Base-by-base conservation (phyloP, 2,113 vertebrate genomes). In the Xenopus borealis region DNA sequence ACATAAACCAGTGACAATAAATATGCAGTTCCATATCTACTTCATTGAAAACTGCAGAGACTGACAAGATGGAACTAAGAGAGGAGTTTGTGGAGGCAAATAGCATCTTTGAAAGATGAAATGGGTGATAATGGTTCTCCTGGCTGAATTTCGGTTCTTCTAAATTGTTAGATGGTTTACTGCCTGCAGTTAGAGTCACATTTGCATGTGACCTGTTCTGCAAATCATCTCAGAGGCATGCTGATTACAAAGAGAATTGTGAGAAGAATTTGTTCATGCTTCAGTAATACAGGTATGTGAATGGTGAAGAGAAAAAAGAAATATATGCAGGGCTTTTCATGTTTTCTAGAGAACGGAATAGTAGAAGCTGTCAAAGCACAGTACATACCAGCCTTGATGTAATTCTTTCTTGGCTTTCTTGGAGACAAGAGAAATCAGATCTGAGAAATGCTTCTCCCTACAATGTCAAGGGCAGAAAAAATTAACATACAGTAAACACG, bases 101-200 rank as follows among this genome's bases (percentile, higher is more conserved):
- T 61, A 6, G 20, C 9, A 61, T 10, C 13, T 12, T 7, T 27
- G 58, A 61, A 20, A 61, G 10, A 27, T 61, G 19, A 10, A 61
- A 61, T 12, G 10, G 13, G 9, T 61, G 19, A 23, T 20, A 11
- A 11, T 20, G 19, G 58, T 20, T 61, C 19, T 27, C 9, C 18
- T 61, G 20, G 10, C 10, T 61, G 58, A 14, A 20, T 27, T 23
- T 12, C 19, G 8, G 58, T 61, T 61, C 10, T 50, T 50, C 20
- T 20, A 61, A 61, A 61, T 23, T 61, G 19, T 18, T 19, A 59
- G n/a, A 59, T 59, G n/a, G n/a, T 59, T 59, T 59, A 59, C 57
- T 12, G 58, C 58, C 58, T 61, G 58, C 58, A 27, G 58, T 61
- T 20, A 61, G 58, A 61, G 20, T 20, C 58, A 14, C 19, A 61